Conservation (phyloP, 2,113 vertebrate genomes). For the Peucedramus taeniatus region DNA sequence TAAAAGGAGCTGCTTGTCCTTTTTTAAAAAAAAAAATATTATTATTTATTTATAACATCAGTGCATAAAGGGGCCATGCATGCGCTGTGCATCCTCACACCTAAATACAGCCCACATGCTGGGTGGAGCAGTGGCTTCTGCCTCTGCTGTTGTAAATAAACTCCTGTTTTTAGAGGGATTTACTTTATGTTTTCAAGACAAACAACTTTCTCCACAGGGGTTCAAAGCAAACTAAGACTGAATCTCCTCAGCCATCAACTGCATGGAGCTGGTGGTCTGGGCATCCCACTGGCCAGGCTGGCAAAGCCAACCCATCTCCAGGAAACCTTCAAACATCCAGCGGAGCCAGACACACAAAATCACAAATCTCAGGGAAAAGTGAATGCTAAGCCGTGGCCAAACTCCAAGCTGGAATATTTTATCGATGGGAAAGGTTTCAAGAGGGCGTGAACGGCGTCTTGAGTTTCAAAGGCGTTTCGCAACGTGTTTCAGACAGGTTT, state of each 20-base stretch:
- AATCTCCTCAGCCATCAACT: not conserved
- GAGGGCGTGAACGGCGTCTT: not conserved
- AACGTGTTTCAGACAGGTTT: not conserved
- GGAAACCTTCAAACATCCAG: not conserved
- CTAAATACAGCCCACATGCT: not conserved
- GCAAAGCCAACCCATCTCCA: not conserved
- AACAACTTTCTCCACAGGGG: not conserved
- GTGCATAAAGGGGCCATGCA: not conserved
- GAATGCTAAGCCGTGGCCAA: not conserved
- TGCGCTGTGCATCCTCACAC: not conserved
- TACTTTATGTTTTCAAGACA: not conserved
- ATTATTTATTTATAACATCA: not conserved
- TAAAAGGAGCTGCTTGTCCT: not conserved
- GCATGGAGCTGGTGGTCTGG: not conserved
- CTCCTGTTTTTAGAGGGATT: not conserved
- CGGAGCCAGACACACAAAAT: not conserved
- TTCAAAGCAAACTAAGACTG: not conserved
- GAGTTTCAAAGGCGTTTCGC: constrained; percentile 8
- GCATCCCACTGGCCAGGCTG: not conserved
- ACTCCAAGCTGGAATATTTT: not conserved
- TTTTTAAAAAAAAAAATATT: not conserved
- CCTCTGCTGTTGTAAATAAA: not conserved
- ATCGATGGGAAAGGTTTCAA: not conserved
- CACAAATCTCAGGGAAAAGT: not conserved
- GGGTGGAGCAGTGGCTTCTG: not conserved